These are phyloP conservation scores for Leucoraja erinaceus DNA, from an alignment of 2,113 vertebrate genomes.

Conservation along the genomic window DNA sequence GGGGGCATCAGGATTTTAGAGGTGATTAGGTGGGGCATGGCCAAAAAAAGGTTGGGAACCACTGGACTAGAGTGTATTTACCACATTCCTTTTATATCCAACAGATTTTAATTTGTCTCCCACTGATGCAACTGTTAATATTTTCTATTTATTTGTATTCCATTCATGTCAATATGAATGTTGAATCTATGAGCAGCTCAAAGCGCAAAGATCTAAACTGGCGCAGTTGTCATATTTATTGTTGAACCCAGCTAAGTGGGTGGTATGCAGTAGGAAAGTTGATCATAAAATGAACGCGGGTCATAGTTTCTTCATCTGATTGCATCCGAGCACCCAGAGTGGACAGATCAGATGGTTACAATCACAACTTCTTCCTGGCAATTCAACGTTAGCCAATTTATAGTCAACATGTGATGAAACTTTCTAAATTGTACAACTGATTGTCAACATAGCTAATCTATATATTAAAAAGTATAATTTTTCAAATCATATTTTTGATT, in stretches of 20 bases:
- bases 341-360: background rate
- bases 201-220: background rate
- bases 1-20: too few species aligned
- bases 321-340: slow-evolving; percentile 5
- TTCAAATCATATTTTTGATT: background rate
- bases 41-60: too few species aligned
- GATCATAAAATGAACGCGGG: background rate
- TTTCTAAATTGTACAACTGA: background rate
- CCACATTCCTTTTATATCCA: background rate
- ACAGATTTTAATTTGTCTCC: background rate
- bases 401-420: background rate
- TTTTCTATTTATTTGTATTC: background rate
- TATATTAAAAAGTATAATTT: slow-evolving; percentile 10
- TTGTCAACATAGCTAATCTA: background rate
- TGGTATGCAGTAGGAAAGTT: background rate
- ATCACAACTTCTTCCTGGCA: background rate
- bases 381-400: background rate
- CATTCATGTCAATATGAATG: background rate
- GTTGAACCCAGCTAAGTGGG: background rate
- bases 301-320: background rate
- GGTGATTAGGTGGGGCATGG: too few species aligned
- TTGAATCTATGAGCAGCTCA: background rate
- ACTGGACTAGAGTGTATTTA: background rate
- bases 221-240: background rate
- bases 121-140: background rate